phyloP scores from a whole-genome alignment of 2,797 vertebrate species.

The Oreonectes daqikongensis region DNA sequence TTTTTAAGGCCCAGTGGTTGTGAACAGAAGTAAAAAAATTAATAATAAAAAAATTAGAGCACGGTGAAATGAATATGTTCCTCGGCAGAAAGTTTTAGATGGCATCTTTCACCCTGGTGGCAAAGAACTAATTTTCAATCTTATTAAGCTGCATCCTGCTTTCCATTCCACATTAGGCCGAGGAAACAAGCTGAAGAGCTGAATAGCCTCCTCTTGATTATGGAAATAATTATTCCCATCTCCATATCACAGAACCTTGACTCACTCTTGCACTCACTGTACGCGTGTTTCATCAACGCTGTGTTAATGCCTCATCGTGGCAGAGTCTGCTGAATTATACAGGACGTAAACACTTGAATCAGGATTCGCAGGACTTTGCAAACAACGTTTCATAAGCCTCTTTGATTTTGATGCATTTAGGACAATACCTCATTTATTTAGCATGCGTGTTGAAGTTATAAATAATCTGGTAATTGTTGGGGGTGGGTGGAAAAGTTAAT shows the following conservation, averaged over 20 bases:
- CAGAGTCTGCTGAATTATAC: slow-evolving; percentile 35
- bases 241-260: slow-evolving; percentile 53
- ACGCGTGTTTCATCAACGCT: slow-evolving; percentile 48
- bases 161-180: slow-evolving; percentile 43
- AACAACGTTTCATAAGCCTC: slow-evolving; percentile 31
- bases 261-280: slow-evolving; percentile 43
- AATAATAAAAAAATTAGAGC: slow-evolving; percentile 23
- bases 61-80: slow-evolving; percentile 33
- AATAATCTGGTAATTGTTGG: slow-evolving; percentile 28
- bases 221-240: slow-evolving; percentile 56
- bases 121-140: slow-evolving; percentile 53
- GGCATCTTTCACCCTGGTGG: slow-evolving; percentile 20
- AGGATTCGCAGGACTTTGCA: slow-evolving; percentile 25
- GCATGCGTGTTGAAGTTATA: neutral
- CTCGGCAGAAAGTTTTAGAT: slow-evolving; percentile 19
- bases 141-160: slow-evolving; percentile 54
- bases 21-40: slow-evolving; percentile 22
- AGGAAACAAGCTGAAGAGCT: slow-evolving; percentile 47
- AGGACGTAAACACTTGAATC: slow-evolving; percentile 53
- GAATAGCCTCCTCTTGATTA: slow-evolving; percentile 56
- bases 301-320: slow-evolving; percentile 43
- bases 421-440: slow-evolving; percentile 35
- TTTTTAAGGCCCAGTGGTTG: slow-evolving; percentile 20
- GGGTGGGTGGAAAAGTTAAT: no score
- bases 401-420: slow-evolving; percentile 25